Percentiles rank a stretch among this genome's conserved stretches.
phyloP scores from a whole-genome alignment of 1,140 invertebrate species.

The Pogonus chalceus region DNA sequence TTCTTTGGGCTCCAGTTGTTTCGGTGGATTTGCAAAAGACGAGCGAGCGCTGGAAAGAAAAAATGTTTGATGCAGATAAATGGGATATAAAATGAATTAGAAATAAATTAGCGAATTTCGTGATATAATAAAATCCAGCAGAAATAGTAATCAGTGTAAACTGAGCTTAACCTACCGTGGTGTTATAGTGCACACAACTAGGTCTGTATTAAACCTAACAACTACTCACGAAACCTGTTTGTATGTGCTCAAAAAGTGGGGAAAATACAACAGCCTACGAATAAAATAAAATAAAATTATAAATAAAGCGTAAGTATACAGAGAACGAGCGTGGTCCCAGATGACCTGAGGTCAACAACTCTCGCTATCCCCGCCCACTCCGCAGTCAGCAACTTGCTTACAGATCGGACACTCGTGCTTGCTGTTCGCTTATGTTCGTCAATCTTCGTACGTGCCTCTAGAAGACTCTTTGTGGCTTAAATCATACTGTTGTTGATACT shows the following conservation, averaged over 20 bases:
- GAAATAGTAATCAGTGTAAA: too few species aligned
- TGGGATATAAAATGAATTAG: too few species aligned
- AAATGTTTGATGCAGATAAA: too few species aligned
- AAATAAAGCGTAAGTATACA: slow-evolving; percentile 21
- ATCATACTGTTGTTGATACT: too few species aligned
- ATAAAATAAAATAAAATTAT: slow-evolving; percentile 22
- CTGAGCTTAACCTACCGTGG: neutral
- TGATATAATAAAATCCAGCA: too few species aligned
- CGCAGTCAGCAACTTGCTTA: neutral
- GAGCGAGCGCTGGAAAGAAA: too few species aligned
- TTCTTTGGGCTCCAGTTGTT: too few species aligned
- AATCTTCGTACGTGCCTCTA: too few species aligned
- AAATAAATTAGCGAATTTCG: too few species aligned
- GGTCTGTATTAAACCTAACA: slow-evolving; percentile 12
- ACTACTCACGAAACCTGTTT: slow-evolving; percentile 15
- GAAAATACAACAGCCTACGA: slow-evolving; percentile 15
- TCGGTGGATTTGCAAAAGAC: too few species aligned
- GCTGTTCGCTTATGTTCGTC: too few species aligned
- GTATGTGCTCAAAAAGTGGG: slow-evolving; percentile 13
- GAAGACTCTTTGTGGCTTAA: too few species aligned
- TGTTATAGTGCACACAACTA: neutral
- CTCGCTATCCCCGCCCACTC: slow-evolving; percentile 33
- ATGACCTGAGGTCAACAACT: slow-evolving; percentile 37
- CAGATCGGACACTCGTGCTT: neutral
- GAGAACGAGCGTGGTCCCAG: slow-evolving; percentile 18